Base-by-base conservation (phyloP, 2,888 invertebrate species). In the Cerceris ruficornis region DNA sequence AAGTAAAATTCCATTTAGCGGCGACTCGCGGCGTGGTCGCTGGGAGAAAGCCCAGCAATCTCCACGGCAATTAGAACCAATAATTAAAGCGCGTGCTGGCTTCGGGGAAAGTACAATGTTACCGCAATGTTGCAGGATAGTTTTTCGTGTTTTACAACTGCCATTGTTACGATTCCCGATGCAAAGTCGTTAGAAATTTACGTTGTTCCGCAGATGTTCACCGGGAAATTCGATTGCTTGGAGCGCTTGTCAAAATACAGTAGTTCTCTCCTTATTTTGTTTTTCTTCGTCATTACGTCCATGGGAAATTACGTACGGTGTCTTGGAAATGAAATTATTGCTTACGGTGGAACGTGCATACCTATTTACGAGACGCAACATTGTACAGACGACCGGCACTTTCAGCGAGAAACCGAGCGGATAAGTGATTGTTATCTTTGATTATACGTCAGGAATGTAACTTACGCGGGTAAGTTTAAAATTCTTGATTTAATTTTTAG, bases 1-100 rank as follows among this genome's bases (percentile, higher is more conserved):
- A 73, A 69, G 60, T 50, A 64, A 76, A 81, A 79, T 81, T 76
- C 57, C 71, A 74, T 82, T 76, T 71, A 17, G 17, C 42, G n/a
- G 7, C 42, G 58, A 52, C 46, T 60, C 39, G 46, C 54, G 76
- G 62, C 69, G 52, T 58, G 4, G 13, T n/a, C 14, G 42, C 43
- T 9, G 41, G 43, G 57, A 55, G 68, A 57, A 65, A 58, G 70
- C 64, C 72, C 57, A 62, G 58, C 81, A 79, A 81, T 84, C 74
- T 76, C 81, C 66, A 58, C 57, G 81, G 75, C 83, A 83, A 83
- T 83, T 83, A 84, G 73, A 75, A 52, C 59, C 75, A 55, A 79
- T 84, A 81, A 83, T 83, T 81, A 77, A 79, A 81, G 64, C 68
- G 67, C 62, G 65, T 54, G 54, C 71, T 55, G 65, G 81, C 69